Base-by-base conservation (phyloP, 2,113 vertebrate genomes). In the Menidia beryllina region DNA sequence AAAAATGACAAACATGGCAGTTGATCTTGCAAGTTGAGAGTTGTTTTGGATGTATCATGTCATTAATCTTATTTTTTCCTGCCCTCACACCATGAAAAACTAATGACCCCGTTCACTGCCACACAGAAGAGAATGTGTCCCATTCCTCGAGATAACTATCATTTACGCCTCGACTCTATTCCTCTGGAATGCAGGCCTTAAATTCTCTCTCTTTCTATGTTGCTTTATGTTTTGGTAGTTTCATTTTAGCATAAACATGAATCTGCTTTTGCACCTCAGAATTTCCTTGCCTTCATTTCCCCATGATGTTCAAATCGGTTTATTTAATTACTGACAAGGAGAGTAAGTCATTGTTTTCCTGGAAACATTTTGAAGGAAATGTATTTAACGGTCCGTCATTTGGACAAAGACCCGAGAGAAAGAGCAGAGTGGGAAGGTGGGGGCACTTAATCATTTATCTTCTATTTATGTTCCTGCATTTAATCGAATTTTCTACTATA, bases 401-500 rank as follows among this genome's bases (percentile, higher is more conserved):
- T 61, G 53, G 39, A 83, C 75, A 79, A 59, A 66, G 30, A 48
- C 62, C 51, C 10, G 25, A 52, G 36, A 53, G 75, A 64, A 60
- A 67, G 51, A 79, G 58, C 39, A 53, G 43, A 10, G 25, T 21
- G 45, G 69, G 55, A 62, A 67, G 49, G 61, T 61, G 62, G 82
- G 72, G 75, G 50, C 71, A 60, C 67, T 62, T 73, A 68, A 79
- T 89, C 69, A 86, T 88, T 86, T 75, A 81, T 81, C 72, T 75
- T 82, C 79, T 75, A 83, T 90, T 91, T 88, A 87, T 90, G 86
- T 86, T 69, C 81, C 61, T 73, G 41, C 52, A 9, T 86, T 90
- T 91, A 91, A 92, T 91, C 87, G 82, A 86, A 92, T 92, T 92
- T 86, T 83, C 80, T 73, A 74, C 73, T 43, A 71, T 64, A 82